phyloP scores from a whole-genome alignment of 2,888 invertebrate genomes.

The Agapetus fuscipes region DNA sequence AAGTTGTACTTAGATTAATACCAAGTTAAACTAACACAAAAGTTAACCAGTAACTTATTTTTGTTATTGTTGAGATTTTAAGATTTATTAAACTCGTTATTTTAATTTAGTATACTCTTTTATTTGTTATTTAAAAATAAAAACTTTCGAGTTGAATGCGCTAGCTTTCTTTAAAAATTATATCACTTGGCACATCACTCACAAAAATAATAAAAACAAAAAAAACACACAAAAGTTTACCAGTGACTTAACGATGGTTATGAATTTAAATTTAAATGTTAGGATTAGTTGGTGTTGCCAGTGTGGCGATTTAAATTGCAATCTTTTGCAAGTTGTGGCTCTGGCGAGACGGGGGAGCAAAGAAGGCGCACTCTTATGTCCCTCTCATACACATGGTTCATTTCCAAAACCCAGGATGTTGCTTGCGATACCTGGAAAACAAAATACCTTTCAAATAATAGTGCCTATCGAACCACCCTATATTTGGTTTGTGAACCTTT shows the following conservation, averaged over 20 bases:
- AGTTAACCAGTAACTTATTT: not conserved
- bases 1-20: too few relatives aligned
- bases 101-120: too few relatives aligned
- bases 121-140: too few relatives aligned
- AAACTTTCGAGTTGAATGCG: too few relatives aligned
- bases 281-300: not conserved
- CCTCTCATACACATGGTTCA: not conserved
- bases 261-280: not conserved
- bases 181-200: too few relatives aligned
- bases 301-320: not conserved
- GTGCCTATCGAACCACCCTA: too few relatives aligned
- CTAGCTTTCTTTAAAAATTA: too few relatives aligned
- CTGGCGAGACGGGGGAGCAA: not conserved
- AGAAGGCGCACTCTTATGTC: not conserved
- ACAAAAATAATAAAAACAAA: too few relatives aligned
- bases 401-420: too few relatives aligned
- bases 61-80: not conserved
- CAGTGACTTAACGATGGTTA: not conserved
- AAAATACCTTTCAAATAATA: not conserved
- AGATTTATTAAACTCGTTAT: not conserved
- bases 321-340: too few relatives aligned
- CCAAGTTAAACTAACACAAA: not conserved
- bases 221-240: not conserved
- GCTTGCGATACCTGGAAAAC: too few relatives aligned
- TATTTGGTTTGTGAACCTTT: too few relatives aligned